Evolutionary conservation across 1,140 invertebrate species (phyloP).

Genomic region (Pteromalus puparum): DNA sequence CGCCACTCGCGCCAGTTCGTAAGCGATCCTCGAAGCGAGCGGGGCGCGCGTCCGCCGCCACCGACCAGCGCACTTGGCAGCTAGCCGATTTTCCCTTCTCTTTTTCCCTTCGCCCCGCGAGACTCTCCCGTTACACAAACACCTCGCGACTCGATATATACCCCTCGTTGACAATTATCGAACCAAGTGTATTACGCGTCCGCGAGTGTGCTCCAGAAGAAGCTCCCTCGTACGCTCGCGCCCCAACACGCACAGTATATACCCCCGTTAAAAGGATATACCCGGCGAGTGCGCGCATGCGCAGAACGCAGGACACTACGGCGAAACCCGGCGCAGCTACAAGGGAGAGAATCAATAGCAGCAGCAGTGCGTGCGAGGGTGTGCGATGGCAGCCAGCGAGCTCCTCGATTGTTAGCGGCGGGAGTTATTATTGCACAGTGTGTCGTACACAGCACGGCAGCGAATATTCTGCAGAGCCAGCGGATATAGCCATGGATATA

Average conservation of each 20-base stretch:
- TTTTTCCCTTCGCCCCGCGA: conserved; percentile 24
- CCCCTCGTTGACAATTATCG: neutral
- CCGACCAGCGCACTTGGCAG: neutral
- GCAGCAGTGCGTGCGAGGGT: conserved; percentile 7
- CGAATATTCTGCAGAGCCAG: conserved; percentile 37
- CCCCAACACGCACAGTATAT: no score
- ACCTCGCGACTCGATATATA: neutral
- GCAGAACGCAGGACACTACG: neutral
- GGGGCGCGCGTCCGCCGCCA: conserved; percentile 11
- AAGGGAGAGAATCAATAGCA: conserved; percentile 38
- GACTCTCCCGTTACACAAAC: neutral
- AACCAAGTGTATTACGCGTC: neutral
- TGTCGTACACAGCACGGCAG: neutral
- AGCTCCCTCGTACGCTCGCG: neutral
- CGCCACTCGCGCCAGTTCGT: conserved; percentile 40
- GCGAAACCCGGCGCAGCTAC: conserved; percentile 1
- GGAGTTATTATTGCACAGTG: no score
- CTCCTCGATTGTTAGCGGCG: neutral
- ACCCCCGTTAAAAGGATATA: neutral
- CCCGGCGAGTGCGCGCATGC: neutral
- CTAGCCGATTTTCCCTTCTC: conserved; percentile 28
- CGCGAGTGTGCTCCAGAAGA: neutral
- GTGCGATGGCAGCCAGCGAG: neutral
- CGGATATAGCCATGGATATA: conserved; percentile 55
- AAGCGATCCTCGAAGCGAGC: conserved; percentile 36